Evolutionary conservation across 1,140 invertebrate genomes (phyloP).

Genomic region (Drosophila azteca): DNA sequence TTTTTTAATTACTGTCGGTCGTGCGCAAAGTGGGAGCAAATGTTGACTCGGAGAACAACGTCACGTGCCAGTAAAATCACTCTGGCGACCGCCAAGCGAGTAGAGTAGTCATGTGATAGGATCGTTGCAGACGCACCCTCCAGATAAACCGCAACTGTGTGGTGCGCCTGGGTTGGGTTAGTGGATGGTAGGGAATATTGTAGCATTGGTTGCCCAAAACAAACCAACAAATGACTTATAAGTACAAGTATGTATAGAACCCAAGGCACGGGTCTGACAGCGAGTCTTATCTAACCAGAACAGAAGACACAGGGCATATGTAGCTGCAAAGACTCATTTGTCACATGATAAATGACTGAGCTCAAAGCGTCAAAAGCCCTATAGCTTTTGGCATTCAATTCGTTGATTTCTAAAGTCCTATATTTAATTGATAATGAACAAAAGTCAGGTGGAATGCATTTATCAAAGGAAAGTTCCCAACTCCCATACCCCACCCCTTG

Average conservation of each 20-base stretch:
- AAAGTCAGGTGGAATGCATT: conserved; percentile 60
- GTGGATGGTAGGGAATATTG: not conserved
- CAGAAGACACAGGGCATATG: conserved; percentile 30
- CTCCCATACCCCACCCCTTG: conserved; percentile 25
- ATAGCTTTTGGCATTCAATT: conserved; percentile 40
- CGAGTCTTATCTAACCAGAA: conserved; percentile 47
- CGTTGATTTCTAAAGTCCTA: conserved; percentile 42
- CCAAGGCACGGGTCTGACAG: not conserved
- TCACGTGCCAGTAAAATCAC: conserved; percentile 69
- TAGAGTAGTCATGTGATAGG: conserved; percentile 69
- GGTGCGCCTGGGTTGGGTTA: not conserved
- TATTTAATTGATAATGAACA: conserved; percentile 57
- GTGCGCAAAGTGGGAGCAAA: conserved; percentile 53
- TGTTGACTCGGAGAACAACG: conserved; percentile 48
- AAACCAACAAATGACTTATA: conserved; percentile 20
- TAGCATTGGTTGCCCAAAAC: conserved; percentile 9
- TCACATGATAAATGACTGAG: conserved; percentile 65
- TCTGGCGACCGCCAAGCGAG: conserved; percentile 42
- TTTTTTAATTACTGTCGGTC: conserved; percentile 63
- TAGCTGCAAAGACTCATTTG: conserved; percentile 52
- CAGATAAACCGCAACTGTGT: conserved; percentile 60
- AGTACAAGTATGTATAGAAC: not conserved
- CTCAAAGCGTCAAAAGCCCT: conserved; percentile 35
- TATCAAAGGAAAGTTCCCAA: conserved; percentile 26
- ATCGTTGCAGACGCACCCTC: conserved; percentile 48